Conservation (phyloP, 2,113 vertebrate genomes). For the Hiodon alosoides region DNA sequence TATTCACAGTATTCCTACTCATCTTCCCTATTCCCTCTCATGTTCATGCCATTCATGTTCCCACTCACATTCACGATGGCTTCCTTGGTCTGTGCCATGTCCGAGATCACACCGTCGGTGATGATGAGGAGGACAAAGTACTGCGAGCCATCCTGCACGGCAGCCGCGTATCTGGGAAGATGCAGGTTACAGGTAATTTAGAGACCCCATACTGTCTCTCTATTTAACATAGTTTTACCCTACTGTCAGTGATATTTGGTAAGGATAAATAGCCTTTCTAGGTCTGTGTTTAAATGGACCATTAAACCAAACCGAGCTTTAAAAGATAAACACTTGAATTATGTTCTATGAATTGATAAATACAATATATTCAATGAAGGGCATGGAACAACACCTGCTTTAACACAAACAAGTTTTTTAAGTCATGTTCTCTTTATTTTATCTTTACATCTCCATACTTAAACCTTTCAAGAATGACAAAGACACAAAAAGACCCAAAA, state of each 20-base stretch:
- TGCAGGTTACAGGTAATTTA: background rate
- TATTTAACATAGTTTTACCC: background rate
- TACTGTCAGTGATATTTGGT: too few relatives aligned
- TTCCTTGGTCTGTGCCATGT: constrained; percentile 97
- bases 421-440: background rate
- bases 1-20: background rate
- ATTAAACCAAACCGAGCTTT: too few relatives aligned
- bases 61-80: constrained; percentile 88
- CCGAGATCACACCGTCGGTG: constrained; percentile 91
- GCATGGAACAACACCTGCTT: background rate
- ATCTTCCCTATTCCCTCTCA: background rate
- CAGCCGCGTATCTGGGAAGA: constrained; percentile 69
- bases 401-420: background rate
- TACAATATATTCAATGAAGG: background rate
- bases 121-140: constrained; percentile 93
- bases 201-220: background rate
- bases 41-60: background rate
- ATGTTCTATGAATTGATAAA: background rate
- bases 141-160: constrained; percentile 86
- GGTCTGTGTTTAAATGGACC: too few relatives aligned
- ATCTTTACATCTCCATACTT: background rate
- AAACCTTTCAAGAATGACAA: background rate
- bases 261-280: too few relatives aligned
- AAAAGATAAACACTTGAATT: too few relatives aligned
- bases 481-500: background rate